Evolutionary conservation across 2,888 invertebrate genomes (phyloP), one percentile per base, ranked within the genome.

Genomic region (Loripinus fragilis): DNA sequence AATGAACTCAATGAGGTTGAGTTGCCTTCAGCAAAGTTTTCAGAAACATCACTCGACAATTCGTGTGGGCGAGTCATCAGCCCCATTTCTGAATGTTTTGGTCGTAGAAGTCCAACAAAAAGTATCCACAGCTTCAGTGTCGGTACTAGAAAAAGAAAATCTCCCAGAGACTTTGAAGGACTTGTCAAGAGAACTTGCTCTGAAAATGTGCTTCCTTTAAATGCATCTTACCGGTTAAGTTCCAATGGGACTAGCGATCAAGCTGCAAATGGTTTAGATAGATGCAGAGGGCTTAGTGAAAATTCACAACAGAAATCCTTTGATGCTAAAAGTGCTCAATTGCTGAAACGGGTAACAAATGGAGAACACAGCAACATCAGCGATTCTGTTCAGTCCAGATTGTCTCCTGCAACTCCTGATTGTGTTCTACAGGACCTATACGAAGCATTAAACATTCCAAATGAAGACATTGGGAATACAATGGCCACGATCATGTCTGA

Each of bases 371-470:
- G 15, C n/a, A 8, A 45, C 17, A 5, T 20, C 8, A 20, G 17
- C n/a, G 3, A 20, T 12, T 8, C 17, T 45, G 17, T 15, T 15
- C 8, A 20, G 17, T 20, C 45, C 15, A 8, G 17, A 15, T 20
- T 20, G n/a, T 45, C 45, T 25, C 60, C 60, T 23, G 60, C 3
- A 68, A 64, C 48, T 7, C 50, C 60, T 15, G 81, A 76, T 17
- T 68, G 68, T 23, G 74, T 85, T 33, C 71, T 87, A 33, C 78
- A 87, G 38, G 80, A 81, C 52, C 69, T 87, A 10, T 87, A 87
- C 65, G 80, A 77, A 52, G 87, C 86, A 12, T 71, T 87, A 10
- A 84, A 86, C 76, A 79, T 87, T 71, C 84, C 84, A 20, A 77
- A 55, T 38, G 70, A 60, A 33, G 48, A 66, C 1, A 69, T 84